A percentile compares a stretch with the other conserved stretches of the same genome.
Conservation (phyloP, 2,888 invertebrate genomes). For the Cantharis rustica region DNA sequence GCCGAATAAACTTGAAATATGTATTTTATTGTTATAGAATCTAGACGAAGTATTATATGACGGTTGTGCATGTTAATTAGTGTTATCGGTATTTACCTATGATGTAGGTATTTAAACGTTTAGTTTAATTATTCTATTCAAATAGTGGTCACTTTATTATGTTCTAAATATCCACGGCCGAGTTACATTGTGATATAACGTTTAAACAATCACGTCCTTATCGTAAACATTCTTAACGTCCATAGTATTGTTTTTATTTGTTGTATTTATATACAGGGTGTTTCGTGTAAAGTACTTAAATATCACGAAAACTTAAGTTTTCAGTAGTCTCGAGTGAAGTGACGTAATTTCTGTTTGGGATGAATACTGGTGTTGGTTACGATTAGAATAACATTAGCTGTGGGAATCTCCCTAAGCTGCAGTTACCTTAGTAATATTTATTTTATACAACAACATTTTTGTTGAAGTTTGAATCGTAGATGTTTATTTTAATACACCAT, state of each 20-base stretch:
- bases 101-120: not conserved
- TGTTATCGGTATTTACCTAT: not conserved
- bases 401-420: not conserved
- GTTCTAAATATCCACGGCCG: not conserved
- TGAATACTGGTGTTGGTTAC: not conserved
- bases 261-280: not conserved
- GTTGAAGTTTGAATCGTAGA: not conserved
- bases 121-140: too few species aligned
- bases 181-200: not conserved
- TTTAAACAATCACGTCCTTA: not conserved
- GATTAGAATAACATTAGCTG: not conserved
- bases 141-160: not conserved
- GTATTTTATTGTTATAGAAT: not conserved
- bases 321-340: not conserved
- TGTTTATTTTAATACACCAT: not conserved
- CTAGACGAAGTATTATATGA: not conserved
- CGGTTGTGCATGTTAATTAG: not conserved
- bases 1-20: not conserved
- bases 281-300: not conserved
- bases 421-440: not conserved
- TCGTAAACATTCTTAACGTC: not conserved
- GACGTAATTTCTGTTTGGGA: not conserved
- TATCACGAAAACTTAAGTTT: not conserved
- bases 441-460: not conserved
- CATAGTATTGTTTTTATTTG: not conserved